Evolutionary conservation across 92 coral and sea anemone genomes (phyloP), one percentile per base, ranked within the genome.

Genomic region (Zoanthus sociatus): DNA sequence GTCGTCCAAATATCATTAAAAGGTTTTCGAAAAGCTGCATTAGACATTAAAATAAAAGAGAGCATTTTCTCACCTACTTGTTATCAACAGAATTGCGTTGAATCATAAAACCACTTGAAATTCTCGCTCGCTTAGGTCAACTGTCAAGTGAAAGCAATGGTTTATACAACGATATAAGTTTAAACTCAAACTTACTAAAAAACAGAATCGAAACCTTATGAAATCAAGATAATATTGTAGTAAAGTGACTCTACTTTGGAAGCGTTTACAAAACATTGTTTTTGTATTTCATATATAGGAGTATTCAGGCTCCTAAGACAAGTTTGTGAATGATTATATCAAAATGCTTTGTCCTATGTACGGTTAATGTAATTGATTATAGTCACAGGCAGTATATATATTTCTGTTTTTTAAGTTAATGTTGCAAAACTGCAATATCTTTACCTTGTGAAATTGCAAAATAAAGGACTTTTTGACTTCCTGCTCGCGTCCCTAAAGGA

Each of bases 21-120:
- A 26, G 66, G 31, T 77, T 77, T 17, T 18, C 10, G 42, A 21
- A 63, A 63, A 17, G 30, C 20, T 21, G 45, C 1, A 26, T 54
- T 77, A 30, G 9, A 17, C 42, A 77, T 20, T 66, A 26, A 21
- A 63, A 14, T 47, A 21, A 32, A 26, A 12, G 17, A 31, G 18
- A 11, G 44, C 12, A 76, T 81, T 63, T 81, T 78, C 13, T 81
- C 44, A 81, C 75, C 63, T 81, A 47, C 44, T 46, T 45, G 85
- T 66, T 45, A 81, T 66, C 85, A 81, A 31, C 32, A 42, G 60
- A 46, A 60, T 8, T 44, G 56, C 45, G 44, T 60, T 42, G 61
- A 31, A 66, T 6, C 21, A 0, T 7, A 9, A 53, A 7, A 9
- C 54, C 46, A 50, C 20, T 45, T 13, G 16, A 44, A 21, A 14